These are phyloP conservation scores for Caenorhabditis latens DNA, from an alignment of 1,140 invertebrate species.

Conservation along the genomic window DNA sequence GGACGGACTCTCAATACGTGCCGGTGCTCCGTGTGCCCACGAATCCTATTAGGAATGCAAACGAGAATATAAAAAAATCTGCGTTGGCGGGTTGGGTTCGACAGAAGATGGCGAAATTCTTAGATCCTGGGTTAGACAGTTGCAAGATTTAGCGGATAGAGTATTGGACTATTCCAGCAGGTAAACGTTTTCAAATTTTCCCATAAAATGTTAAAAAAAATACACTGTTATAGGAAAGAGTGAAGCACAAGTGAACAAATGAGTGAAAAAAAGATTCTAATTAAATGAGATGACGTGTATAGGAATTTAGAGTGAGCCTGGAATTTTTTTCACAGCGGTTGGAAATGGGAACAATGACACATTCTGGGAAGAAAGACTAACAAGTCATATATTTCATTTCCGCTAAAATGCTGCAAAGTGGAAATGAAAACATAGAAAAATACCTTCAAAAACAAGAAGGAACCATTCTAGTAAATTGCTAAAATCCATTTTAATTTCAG, in stretches of 20 bases:
- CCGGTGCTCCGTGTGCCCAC: background rate
- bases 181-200: no score
- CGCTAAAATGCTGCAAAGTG: background rate
- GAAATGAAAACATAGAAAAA: background rate
- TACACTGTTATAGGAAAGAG: no score
- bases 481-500: no score
- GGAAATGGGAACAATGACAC: background rate
- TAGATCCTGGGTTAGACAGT: background rate
- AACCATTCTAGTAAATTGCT: no score
- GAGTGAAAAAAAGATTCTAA: constrained; percentile 2
- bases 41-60: constrained; percentile 29
- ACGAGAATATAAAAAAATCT: constrained; percentile 41
- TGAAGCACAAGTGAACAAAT: background rate
- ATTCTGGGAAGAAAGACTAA: background rate
- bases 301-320: no score
- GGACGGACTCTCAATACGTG: background rate
- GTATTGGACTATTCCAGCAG: no score
- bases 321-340: background rate
- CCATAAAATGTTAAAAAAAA: no score
- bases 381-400: no score
- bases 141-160: background rate
- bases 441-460: no score
- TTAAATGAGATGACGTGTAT: constrained; percentile 19
- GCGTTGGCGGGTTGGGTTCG: constrained; percentile 1
- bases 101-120: background rate